These are phyloP conservation scores for Caenorhabditis wallacei DNA, from an alignment of 2,888 invertebrate genomes.

Conservation along the genomic window DNA sequence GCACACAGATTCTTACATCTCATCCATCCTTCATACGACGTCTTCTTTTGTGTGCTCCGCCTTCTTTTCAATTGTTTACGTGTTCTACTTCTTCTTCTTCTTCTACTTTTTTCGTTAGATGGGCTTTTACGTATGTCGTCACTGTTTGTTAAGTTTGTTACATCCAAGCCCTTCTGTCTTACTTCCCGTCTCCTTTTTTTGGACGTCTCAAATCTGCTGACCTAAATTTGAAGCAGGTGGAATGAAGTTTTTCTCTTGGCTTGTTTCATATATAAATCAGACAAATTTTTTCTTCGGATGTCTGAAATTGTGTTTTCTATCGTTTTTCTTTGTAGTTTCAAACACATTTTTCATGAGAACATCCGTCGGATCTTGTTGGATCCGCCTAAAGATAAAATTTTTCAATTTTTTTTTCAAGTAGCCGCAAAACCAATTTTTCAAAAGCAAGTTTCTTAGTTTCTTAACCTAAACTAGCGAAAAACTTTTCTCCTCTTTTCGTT, in stretches of 20 bases:
- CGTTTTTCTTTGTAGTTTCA: too few relatives aligned
- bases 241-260: neutral
- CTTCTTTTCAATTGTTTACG: conserved; percentile 61
- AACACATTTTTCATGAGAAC: too few relatives aligned
- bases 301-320: too few relatives aligned
- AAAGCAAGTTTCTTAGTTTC: conserved; percentile 6
- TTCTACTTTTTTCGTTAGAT: conserved; percentile 19
- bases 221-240: neutral
- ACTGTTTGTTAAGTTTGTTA: conserved; percentile 58
- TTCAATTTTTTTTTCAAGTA: conserved; percentile 13
- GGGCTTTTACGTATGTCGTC: conserved; percentile 43
- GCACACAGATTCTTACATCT: conserved; percentile 43
- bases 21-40: conserved; percentile 46
- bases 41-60: conserved; percentile 31
- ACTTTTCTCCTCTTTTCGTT: neutral
- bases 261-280: too few relatives aligned
- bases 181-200: conserved; percentile 1
- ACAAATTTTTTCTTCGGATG: too few relatives aligned
- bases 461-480: conserved; percentile 23
- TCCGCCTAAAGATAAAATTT: neutral
- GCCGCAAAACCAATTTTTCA: conserved; percentile 24
- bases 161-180: conserved; percentile 26
- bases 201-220: conserved; percentile 3
- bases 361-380: neutral
- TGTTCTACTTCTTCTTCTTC: conserved; percentile 49